A percentile compares a stretch with the other conserved stretches of the same genome.
These are phyloP conservation scores for Eutolmus rufibarbis DNA, from an alignment of 2,888 invertebrate genomes.

Conservation along the genomic window DNA sequence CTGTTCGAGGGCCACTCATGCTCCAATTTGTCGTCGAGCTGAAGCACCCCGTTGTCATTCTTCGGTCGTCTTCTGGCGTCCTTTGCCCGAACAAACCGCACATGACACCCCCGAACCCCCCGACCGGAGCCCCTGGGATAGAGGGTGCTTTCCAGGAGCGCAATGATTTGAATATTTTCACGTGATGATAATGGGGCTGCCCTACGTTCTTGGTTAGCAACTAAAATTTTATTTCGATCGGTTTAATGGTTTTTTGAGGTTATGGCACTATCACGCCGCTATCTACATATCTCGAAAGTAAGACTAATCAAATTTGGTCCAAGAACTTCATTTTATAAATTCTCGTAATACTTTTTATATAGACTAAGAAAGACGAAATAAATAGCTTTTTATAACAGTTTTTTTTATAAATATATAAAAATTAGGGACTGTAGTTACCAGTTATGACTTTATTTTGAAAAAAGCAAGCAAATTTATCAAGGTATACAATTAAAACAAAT, in stretches of 20 bases:
- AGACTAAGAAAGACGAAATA: too few relatives aligned
- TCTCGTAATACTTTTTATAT: too few relatives aligned
- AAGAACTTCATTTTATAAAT: too few relatives aligned
- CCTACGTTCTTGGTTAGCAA: not conserved
- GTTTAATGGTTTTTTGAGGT: not conserved
- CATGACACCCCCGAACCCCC: not conserved
- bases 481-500: too few relatives aligned
- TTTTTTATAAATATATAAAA: too few relatives aligned
- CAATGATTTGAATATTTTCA: not conserved
- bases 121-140: not conserved
- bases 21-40: slow-evolving; percentile 32
- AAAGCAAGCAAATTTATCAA: too few relatives aligned
- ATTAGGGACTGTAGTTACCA: too few relatives aligned
- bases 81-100: not conserved
- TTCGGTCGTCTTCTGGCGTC: not conserved
- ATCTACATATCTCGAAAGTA: not conserved
- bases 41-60: not conserved
- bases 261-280: not conserved
- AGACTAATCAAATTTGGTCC: too few relatives aligned
- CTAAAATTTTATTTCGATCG: not conserved
- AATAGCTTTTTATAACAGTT: too few relatives aligned
- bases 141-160: not conserved
- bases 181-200: not conserved
- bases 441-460: too few relatives aligned
- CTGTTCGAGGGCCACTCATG: slow-evolving; percentile 43